Percentiles rank a stretch among this genome's conserved stretches.
phyloP scores from a whole-genome alignment of 1,140 invertebrate genomes.

The Nylanderia fulva region DNA sequence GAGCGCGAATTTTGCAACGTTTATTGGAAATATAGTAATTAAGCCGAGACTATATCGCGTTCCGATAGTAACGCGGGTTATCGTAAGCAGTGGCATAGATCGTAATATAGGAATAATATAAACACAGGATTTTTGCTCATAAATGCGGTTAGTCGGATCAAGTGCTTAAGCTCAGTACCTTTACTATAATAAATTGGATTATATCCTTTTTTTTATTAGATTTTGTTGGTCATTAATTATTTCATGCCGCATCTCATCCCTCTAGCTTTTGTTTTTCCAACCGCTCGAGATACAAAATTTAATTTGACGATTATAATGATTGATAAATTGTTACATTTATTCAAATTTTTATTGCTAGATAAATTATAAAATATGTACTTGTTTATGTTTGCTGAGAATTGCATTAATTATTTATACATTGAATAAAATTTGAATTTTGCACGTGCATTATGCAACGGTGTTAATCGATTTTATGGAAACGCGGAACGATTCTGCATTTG shows the following conservation, averaged over 20 bases:
- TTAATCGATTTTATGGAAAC: constrained; percentile 34
- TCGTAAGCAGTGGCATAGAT: constrained; percentile 4
- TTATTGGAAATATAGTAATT: constrained; percentile 51
- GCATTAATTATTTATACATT: neutral
- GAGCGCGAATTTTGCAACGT: neutral
- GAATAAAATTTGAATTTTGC: constrained; percentile 22
- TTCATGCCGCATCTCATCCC: neutral
- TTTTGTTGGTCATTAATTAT: neutral
- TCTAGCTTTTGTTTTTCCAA: neutral
- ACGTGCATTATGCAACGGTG: neutral
- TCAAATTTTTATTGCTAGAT: neutral
- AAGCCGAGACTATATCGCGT: constrained; percentile 12
- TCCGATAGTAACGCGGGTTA: neutral
- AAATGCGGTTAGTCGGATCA: neutral
- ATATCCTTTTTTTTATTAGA: neutral
- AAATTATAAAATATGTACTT: constrained; percentile 11
- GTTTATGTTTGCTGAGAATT: neutral
- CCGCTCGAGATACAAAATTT: no score
- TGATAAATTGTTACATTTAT: neutral
- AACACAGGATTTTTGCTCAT: neutral
- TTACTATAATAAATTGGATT: neutral
- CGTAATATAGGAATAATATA: constrained; percentile 25
- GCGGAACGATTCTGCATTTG: neutral
- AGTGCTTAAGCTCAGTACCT: neutral
- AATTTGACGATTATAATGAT: neutral